Evolutionary conservation across 2,888 invertebrate genomes (phyloP).

Genomic region (Perizoma flavofasciatum): DNA sequence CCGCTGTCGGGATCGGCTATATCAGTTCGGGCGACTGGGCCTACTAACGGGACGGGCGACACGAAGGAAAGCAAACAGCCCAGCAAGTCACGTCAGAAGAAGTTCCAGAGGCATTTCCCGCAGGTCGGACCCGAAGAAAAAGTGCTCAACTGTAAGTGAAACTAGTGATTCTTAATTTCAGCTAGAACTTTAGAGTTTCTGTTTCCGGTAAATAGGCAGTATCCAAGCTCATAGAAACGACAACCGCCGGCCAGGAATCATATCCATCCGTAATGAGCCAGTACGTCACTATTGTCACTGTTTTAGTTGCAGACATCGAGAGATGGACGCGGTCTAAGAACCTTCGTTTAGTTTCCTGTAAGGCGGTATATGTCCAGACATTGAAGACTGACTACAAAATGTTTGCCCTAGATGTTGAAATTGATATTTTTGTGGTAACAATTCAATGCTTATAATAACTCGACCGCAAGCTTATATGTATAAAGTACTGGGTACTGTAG

Average conservation of each 20-base stretch:
- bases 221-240: too few species aligned
- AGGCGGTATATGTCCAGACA: too few species aligned
- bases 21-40: conserved; percentile 57
- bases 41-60: conserved; percentile 57
- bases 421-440: conserved; percentile 1
- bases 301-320: too few species aligned
- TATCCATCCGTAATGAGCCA: too few species aligned
- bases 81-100: conserved; percentile 92
- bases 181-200: too few species aligned
- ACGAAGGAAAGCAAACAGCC: conserved; percentile 79
- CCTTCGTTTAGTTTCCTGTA: too few species aligned
- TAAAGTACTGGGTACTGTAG: neutral
- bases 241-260: too few species aligned
- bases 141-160: conserved; percentile 92
- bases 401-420: neutral
- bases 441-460: conserved; percentile 1
- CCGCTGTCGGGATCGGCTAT: conserved; percentile 84
- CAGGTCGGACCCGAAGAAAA: conserved; percentile 93
- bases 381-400: too few species aligned
- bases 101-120: conserved; percentile 94
- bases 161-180: too few species aligned
- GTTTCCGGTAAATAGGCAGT: too few species aligned
- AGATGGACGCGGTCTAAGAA: too few species aligned
- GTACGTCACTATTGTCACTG: too few species aligned
- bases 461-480: conserved; percentile 4